Evolutionary conservation across 2,888 invertebrate species (phyloP).

Genomic region (Acronicta alni): DNA sequence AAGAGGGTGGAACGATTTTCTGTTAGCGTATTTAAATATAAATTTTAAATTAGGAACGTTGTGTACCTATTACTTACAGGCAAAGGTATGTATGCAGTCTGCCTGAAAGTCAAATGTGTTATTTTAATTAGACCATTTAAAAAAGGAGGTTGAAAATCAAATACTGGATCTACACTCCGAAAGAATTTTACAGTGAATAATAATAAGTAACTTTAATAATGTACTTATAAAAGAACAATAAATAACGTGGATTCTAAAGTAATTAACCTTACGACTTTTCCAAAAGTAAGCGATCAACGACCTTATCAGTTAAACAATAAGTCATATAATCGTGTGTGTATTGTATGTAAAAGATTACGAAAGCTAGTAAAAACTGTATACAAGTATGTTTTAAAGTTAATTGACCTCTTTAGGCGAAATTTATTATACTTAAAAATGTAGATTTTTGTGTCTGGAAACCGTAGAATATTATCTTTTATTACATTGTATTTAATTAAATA

Average conservation of each 20-base stretch:
- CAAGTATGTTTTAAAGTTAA: constrained; percentile 30
- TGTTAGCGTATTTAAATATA: too few species aligned
- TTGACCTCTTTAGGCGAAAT: constrained; percentile 45
- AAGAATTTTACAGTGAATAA: constrained; percentile 1
- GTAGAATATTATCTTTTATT: constrained; percentile 14
- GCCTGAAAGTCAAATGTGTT: too few species aligned
- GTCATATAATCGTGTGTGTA: constrained; percentile 23
- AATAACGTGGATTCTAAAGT: constrained; percentile 14
- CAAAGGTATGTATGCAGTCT: too few species aligned
- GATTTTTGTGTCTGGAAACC: constrained; percentile 26
- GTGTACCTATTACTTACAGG: too few species aligned
- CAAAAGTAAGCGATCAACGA: constrained; percentile 14
- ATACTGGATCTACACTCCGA: too few species aligned
- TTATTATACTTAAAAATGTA: constrained; percentile 21
- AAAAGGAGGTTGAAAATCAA: too few species aligned
- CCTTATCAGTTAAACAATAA: constrained; percentile 6
- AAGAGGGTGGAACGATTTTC: too few species aligned
- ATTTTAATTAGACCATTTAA: too few species aligned
- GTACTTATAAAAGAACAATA: constrained; percentile 23
- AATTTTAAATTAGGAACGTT: too few species aligned
- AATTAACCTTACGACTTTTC: constrained; percentile 39
- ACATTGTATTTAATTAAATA: background rate
- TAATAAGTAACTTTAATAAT: constrained; percentile 3
- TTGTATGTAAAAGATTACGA: constrained; percentile 39
- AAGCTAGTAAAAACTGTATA: constrained; percentile 41